phyloP scores from a whole-genome alignment of 2,888 invertebrate genomes.

The Ormyrus nitidulus region DNA sequence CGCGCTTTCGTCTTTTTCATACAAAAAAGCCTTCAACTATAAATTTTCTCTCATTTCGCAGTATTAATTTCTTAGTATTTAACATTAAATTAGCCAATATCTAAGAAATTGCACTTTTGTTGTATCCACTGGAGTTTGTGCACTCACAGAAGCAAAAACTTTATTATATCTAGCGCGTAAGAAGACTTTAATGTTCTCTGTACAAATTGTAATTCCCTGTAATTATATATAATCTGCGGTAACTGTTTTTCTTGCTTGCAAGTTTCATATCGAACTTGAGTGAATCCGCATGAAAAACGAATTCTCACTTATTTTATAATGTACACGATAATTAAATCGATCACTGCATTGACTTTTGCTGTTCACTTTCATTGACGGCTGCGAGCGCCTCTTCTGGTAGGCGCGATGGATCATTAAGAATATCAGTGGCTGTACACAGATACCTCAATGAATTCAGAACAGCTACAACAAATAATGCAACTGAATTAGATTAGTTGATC shows the following conservation, averaged over 20 bases:
- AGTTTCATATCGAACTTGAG: constrained; percentile 51
- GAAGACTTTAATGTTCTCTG: constrained; percentile 43
- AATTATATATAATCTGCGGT: constrained; percentile 50
- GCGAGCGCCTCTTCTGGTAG: constrained; percentile 92
- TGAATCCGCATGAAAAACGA: constrained; percentile 21
- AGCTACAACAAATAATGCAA: constrained; percentile 79
- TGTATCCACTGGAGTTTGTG: constrained; percentile 26
- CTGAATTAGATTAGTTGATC: too few species aligned
- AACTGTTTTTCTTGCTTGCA: constrained; percentile 41
- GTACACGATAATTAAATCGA: constrained; percentile 50
- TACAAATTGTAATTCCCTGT: constrained; percentile 49
- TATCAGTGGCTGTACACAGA: constrained; percentile 94
- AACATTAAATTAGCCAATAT: constrained; percentile 35
- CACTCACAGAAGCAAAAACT: constrained; percentile 41
- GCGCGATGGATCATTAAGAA: constrained; percentile 90
- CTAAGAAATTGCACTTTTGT: constrained; percentile 40
- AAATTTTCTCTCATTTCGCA: constrained; percentile 18
- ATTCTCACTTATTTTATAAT: constrained; percentile 46
- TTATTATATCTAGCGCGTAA: constrained; percentile 20
- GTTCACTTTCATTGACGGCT: constrained; percentile 78
- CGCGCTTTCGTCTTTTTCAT: constrained; percentile 21
- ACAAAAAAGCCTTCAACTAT: constrained; percentile 30
- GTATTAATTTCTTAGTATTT: constrained; percentile 24
- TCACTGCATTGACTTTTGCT: constrained; percentile 68
- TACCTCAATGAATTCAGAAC: constrained; percentile 93